phyloP scores from a whole-genome alignment of 2,113 vertebrate species.

The Neogale vison region DNA sequence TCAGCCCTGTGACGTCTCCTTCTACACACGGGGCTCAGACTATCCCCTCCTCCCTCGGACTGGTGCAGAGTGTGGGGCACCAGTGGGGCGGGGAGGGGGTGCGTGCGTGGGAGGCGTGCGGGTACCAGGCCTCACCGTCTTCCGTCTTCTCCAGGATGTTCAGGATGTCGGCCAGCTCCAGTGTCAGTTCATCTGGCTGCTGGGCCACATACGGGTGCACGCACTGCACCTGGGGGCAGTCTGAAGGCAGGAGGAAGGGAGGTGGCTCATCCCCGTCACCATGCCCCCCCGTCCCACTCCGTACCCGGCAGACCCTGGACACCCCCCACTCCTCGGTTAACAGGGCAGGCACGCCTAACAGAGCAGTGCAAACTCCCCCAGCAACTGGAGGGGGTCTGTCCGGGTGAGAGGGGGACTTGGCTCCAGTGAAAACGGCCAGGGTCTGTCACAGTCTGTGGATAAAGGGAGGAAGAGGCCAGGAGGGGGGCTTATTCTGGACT shows the following conservation, averaged over 20 bases:
- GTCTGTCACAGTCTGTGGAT: rapidly evolving
- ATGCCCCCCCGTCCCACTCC: rapidly evolving
- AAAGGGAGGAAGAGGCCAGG: rapidly evolving
- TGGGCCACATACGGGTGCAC: constrained; percentile 95
- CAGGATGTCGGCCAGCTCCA: constrained; percentile 95
- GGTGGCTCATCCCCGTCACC: rapidly evolving
- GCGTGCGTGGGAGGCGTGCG: rapidly evolving
- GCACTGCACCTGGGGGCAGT: constrained; percentile 97
- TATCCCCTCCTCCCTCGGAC: neutral
- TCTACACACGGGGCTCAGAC: rapidly evolving
- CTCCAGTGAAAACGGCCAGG: neutral
- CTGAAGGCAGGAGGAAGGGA: constrained; percentile 70
- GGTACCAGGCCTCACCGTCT: constrained; percentile 85
- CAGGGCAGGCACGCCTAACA: neutral
- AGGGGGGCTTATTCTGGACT: neutral
- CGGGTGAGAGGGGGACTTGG: neutral
- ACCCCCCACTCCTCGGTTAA: neutral
- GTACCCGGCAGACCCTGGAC: neutral
- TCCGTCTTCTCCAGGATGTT: constrained; percentile 95
- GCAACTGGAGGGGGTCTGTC: neutral
- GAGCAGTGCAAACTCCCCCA: rapidly evolving
- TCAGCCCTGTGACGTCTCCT: neutral
- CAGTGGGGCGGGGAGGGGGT: neutral
- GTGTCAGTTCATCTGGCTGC: constrained; percentile 95
- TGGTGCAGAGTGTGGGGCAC: neutral